Conservation (phyloP, 23 tunicate species). For the Aplidium turbinatum region DNA sequence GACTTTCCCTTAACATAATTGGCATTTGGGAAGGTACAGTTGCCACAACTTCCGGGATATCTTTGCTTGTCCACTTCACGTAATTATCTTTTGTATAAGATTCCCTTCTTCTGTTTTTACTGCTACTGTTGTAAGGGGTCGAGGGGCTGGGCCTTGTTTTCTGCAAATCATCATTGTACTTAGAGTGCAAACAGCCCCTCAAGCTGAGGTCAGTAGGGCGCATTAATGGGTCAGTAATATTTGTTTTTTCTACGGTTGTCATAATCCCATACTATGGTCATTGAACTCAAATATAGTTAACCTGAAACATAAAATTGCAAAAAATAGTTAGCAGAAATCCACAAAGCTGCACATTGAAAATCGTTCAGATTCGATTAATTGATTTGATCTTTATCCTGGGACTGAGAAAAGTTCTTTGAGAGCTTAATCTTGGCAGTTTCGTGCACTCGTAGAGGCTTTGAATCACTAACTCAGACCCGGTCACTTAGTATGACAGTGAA, state of each 20-base stretch:
- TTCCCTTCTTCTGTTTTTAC: neutral
- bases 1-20: constrained; percentile 1
- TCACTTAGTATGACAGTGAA: no score
- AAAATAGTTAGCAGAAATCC: no score
- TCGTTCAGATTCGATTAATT: no score
- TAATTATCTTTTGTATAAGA: constrained; percentile 1
- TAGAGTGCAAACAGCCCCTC: constrained; percentile 33
- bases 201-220: constrained; percentile 68
- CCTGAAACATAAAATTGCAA: no score
- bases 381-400: no score
- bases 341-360: no score
- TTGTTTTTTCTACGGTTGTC: constrained; percentile 39
- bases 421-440: no score
- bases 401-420: no score
- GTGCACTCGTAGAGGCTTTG: no score
- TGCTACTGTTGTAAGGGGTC: neutral
- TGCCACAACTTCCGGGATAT: neutral
- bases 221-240: constrained; percentile 11
- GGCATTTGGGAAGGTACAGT: constrained; percentile 33
- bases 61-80: constrained; percentile 11
- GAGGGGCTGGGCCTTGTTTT: neutral
- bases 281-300: no score
- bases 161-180: constrained; percentile 1
- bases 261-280: no score
- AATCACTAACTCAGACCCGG: no score